Evolutionary conservation across 2,888 invertebrate species (phyloP), one percentile per base, ranked within the genome.

Genomic region (Heteropelma amictum): DNA sequence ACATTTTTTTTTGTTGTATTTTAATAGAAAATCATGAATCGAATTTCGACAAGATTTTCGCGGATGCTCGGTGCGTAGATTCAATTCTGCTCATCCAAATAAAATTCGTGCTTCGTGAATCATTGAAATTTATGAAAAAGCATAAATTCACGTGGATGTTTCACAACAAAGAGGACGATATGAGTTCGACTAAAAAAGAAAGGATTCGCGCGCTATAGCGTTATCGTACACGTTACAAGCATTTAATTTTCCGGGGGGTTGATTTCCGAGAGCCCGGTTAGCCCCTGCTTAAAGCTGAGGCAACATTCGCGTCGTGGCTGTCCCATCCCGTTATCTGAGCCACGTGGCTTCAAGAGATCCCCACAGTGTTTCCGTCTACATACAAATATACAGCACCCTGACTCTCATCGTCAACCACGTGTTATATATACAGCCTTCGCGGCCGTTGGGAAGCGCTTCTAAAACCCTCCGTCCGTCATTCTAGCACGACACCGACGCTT

Each of bases 241-340:
- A 86, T 86, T 87, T 88, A 88, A 88, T 88, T 88, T 88, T 88
- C 87, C 88, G 85, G 87, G 82, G 87, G 86, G 86, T 86, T 88
- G 87, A 82, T 85, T 85, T 81, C 82, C 79, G 26, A 63, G 67
- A 60, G 69, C 81, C 79, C 83, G 8, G 33, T 17, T 45, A 38
- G 47, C 51, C 61, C 35, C n/a, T 45, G 17, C 38, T 26, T 45
- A 60, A 53, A 73, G 64, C 72, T 51, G 73, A n/a, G n/a, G 73
- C 76, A 72, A 61, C 75, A 65, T 69, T 49, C 72, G 60, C 74
- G 68, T 49, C 63, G 61, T 61, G 78, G 77, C 81, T 83, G 82
- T 82, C 81, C 79, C 80, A 78, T 85, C 79, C 79, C 82, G 86
- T 88, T 88, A 89, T 89, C 88, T 86, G 81, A 80, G 87, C 87